Evolutionary conservation across 2,888 invertebrate species (phyloP), one percentile per base, ranked within the genome.

Genomic region (Troglohyphantes excavatus): DNA sequence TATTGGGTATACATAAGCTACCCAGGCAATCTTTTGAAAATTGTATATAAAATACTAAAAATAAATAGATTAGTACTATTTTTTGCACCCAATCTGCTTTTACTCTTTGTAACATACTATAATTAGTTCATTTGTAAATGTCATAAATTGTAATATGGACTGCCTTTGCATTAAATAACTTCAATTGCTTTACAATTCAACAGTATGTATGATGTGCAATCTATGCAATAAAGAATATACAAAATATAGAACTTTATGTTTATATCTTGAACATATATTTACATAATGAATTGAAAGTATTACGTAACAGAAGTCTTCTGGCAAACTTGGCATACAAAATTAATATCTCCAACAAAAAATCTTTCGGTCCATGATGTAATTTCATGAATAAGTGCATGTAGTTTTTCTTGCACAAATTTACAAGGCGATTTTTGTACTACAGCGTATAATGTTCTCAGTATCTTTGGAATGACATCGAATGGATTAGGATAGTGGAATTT

Each of bases 401-500:
- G 59, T 46, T 67, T 81, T 11, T 59, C 46, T 46, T 39, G 46
- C 7, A 75, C 26, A 26, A 19, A 0, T 29, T 7, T 17, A 26
- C 87, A 88, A 2, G 43, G n/a, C 0, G 65, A 65, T 39, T 81
- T 81, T 9, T 39, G 9, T 13, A 19, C 21, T 5, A 88, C 33
- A 39, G 33, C 3, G 53, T 65, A 59, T 11, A 73, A n/a, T n/a
- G 59, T 33, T 67, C n/a, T 46, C 39, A 67, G 65, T 9, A 81
- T 21, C 21, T 79, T 67, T 1, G 67, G 46, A 26, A 61, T 26
- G 9, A 65, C 29, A 67, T 67, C 67, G 59, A 81, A 88, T 6
- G 87, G 87, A 61, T 23, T 59, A 27, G 87, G 87, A 67, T 88
- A 88, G 27, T 9, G n/a, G 17, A 46, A 59, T 21, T 43, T 29